A percentile compares a stretch with the other conserved stretches of the same genome.
Conservation (phyloP, 2,888 invertebrate genomes). For the Hirudinaria manillensis region DNA sequence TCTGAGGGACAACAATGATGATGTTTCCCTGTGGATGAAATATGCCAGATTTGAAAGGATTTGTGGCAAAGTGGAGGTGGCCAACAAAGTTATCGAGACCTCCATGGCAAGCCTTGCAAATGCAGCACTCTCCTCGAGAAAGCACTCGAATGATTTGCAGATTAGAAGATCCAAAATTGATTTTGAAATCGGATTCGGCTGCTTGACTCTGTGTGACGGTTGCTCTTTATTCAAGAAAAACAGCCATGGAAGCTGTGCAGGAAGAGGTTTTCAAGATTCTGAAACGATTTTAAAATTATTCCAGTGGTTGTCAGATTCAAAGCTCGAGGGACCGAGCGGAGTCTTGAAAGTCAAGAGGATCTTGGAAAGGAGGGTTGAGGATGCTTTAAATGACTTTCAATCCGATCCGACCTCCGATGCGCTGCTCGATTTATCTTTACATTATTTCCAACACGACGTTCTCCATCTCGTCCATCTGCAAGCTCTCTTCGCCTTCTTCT, state of each 20-base stretch:
- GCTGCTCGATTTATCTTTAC: not conserved
- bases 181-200: not conserved
- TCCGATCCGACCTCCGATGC: not conserved
- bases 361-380: not conserved
- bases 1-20: conserved; percentile 23
- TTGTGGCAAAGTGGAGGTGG: conserved; percentile 9
- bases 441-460: conserved; percentile 12
- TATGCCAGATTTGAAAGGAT: conserved; percentile 22
- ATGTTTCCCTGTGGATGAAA: conserved; percentile 20
- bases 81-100: conserved; percentile 15
- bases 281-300: not conserved
- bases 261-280: not conserved
- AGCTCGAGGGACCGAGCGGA: not conserved
- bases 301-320: not conserved
- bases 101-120: not conserved
- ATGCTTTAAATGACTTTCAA: not conserved
- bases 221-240: not conserved
- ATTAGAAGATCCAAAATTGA: conserved; percentile 16
- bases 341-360: not conserved
- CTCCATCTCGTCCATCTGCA: conserved; percentile 22
- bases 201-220: not conserved
- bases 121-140: not conserved
- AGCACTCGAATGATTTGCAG: not conserved
- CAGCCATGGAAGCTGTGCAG: not conserved
- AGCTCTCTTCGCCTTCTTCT: not conserved